Evolutionary conservation across 2,888 invertebrate species (phyloP).

Genomic region (Teinopalpus imperialis): DNA sequence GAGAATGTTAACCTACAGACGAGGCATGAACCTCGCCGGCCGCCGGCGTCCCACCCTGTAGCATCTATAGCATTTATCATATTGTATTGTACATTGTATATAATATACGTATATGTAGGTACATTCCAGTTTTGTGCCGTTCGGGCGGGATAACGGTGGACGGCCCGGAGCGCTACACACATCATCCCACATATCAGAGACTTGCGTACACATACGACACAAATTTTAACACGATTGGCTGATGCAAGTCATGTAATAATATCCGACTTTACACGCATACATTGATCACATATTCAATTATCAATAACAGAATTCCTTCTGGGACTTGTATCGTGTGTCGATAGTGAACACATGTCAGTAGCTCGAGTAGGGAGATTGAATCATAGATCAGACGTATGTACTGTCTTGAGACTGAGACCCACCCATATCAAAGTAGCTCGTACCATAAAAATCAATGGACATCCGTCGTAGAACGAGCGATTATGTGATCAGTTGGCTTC

Average conservation of each 20-base stretch:
- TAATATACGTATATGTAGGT: constrained; percentile 74
- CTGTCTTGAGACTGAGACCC: constrained; percentile 81
- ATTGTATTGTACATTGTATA: constrained; percentile 79
- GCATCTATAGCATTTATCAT: constrained; percentile 67
- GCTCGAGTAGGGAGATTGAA: constrained; percentile 77
- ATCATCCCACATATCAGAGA: constrained; percentile 79
- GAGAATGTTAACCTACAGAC: constrained; percentile 72
- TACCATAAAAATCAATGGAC: constrained; percentile 54
- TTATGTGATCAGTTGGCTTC: constrained; percentile 40
- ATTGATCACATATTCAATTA: neutral
- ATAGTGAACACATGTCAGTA: constrained; percentile 68
- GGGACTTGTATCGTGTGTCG: constrained; percentile 38
- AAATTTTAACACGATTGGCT: constrained; percentile 18
- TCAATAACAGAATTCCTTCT: neutral
- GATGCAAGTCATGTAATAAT: constrained; percentile 6
- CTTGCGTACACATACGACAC: constrained; percentile 65
- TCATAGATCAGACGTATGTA: constrained; percentile 75
- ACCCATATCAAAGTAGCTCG: constrained; percentile 78
- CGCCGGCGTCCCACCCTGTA: constrained; percentile 63
- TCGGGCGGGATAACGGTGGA: constrained; percentile 54
- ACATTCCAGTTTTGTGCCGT: constrained; percentile 69
- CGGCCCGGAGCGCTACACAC: constrained; percentile 69
- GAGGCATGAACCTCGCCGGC: constrained; percentile 55
- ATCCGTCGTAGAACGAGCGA: constrained; percentile 75
- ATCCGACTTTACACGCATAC: neutral